Conservation (phyloP, 2,888 invertebrate species). For the Cremastinae sp. region DNA sequence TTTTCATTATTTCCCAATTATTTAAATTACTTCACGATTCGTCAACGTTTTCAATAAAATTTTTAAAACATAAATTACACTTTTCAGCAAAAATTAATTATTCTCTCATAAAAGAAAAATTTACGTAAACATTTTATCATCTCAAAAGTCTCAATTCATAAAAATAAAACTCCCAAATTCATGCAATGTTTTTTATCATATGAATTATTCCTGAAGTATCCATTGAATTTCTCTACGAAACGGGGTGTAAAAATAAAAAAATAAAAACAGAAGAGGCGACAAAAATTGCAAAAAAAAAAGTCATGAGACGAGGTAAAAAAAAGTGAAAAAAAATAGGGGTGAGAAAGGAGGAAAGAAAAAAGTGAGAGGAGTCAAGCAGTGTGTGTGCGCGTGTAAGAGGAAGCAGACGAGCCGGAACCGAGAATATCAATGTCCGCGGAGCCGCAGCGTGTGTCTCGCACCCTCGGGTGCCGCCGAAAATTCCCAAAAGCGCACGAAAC, state of each 20-base stretch:
- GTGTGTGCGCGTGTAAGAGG: constrained; percentile 54
- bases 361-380: constrained; percentile 53
- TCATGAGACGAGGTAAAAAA: constrained; percentile 7
- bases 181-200: too few relatives aligned
- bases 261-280: constrained; percentile 18
- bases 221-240: too few relatives aligned
- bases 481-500: constrained; percentile 74
- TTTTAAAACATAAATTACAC: too few relatives aligned
- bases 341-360: constrained; percentile 11
- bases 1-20: too few relatives aligned
- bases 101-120: too few relatives aligned
- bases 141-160: too few relatives aligned
- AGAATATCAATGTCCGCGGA: constrained; percentile 68
- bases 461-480: constrained; percentile 72
- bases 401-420: constrained; percentile 66
- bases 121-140: too few relatives aligned
- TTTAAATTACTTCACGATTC: too few relatives aligned
- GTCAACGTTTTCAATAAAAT: too few relatives aligned
- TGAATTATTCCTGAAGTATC: too few relatives aligned
- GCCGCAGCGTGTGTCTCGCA: constrained; percentile 65
- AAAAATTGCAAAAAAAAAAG: constrained; percentile 36
- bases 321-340: not conserved
- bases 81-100: too few relatives aligned
- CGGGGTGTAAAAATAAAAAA: constrained; percentile 18
- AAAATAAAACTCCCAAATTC: too few relatives aligned